Conservation (phyloP, 2,888 invertebrate genomes). For the Plemyria rubiginata region DNA sequence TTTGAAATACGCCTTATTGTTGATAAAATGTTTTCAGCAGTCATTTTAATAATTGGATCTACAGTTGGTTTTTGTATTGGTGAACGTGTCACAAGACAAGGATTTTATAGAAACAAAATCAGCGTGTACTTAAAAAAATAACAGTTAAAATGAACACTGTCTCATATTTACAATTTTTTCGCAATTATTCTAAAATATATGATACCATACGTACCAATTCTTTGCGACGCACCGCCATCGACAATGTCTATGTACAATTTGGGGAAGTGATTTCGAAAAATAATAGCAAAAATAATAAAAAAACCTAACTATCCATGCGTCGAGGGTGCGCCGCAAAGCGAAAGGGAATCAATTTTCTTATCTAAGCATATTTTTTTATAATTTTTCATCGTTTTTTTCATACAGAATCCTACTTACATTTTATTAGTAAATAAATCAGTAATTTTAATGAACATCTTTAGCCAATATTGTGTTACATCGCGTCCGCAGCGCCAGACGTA, state of each 20-base stretch:
- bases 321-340: constrained; percentile 40
- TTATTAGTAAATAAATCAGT: constrained; percentile 47
- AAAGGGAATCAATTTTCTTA: constrained; percentile 45
- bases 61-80: neutral
- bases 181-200: constrained; percentile 61
- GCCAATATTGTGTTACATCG: constrained; percentile 37
- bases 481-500: constrained; percentile 27
- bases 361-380: constrained; percentile 48
- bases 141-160: constrained; percentile 79
- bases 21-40: neutral
- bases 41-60: neutral
- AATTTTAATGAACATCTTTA: constrained; percentile 44
- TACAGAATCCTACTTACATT: constrained; percentile 51
- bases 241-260: constrained; percentile 43
- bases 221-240: constrained; percentile 36
- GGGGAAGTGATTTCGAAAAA: constrained; percentile 39
- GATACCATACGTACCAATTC: constrained; percentile 61
- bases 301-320: constrained; percentile 31
- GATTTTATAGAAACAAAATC: constrained; percentile 52
- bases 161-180: constrained; percentile 75
- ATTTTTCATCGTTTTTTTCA: constrained; percentile 47
- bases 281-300: constrained; percentile 39
- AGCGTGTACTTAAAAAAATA: constrained; percentile 78
- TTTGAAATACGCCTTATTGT: neutral
- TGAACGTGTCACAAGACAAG: constrained; percentile 55